Conservation (phyloP, 2,888 invertebrate species). For the Thyatira batis region DNA sequence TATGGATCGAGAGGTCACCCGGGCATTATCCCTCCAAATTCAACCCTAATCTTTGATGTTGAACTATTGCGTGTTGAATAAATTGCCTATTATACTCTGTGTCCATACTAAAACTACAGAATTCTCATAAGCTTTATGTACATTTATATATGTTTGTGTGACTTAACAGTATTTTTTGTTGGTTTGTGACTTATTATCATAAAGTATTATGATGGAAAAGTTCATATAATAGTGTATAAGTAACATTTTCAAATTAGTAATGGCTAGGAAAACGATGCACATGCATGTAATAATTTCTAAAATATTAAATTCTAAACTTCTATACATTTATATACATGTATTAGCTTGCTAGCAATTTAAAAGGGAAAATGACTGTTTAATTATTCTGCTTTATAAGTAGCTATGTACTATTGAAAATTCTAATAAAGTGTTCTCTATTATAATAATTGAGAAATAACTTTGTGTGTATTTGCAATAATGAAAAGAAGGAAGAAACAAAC, state of each 20-base stretch:
- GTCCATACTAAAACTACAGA: constrained; percentile 7
- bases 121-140: constrained; percentile 18
- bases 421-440: neutral
- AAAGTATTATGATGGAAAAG: neutral
- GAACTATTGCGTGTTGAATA: constrained; percentile 95
- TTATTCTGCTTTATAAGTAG: neutral
- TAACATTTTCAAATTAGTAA: no score
- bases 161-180: constrained; percentile 25
- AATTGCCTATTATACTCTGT: constrained; percentile 12
- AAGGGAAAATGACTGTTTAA: neutral
- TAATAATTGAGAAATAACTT: neutral
- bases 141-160: constrained; percentile 19
- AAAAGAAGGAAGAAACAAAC: neutral
- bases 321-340: no score
- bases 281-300: neutral
- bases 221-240: neutral
- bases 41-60: constrained; percentile 97
- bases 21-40: constrained; percentile 96
- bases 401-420: neutral
- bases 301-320: neutral
- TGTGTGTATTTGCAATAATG: no score
- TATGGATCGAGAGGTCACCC: constrained; percentile 96
- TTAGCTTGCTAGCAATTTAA: neutral
- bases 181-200: constrained; percentile 26
- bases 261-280: no score